Conservation (phyloP, 2,113 vertebrate species). For the Sylvietta virens region DNA sequence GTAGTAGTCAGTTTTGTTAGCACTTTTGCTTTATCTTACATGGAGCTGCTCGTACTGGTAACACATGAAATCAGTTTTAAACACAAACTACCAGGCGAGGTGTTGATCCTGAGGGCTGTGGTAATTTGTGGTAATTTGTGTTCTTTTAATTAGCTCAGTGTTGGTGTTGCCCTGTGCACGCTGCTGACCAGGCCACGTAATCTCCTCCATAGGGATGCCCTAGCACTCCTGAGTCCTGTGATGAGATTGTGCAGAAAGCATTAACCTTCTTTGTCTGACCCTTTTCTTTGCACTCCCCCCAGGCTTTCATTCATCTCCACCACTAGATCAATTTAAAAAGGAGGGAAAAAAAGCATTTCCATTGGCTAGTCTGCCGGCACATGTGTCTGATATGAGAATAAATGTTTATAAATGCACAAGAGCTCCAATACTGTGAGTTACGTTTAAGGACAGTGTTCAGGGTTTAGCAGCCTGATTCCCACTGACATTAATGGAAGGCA, state of each 20-base stretch:
- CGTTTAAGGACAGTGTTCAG: not conserved
- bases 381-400: not conserved
- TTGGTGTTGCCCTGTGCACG: not conserved
- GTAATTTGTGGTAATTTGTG: slow-evolving; percentile 64
- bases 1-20: not conserved
- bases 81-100: not conserved
- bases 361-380: not conserved
- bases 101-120: slow-evolving; percentile 49
- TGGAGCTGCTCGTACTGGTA: not conserved
- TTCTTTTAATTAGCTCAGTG: slow-evolving; percentile 68
- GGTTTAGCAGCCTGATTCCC: slow-evolving; percentile 12
- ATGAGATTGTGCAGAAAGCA: slow-evolving; percentile 52
- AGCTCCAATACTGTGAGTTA: not conserved
- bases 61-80: not conserved
- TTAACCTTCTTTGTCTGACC: slow-evolving; percentile 58
- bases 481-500: slow-evolving; percentile 8
- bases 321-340: slow-evolving; percentile 39
- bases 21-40: not conserved
- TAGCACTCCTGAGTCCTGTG: not conserved
- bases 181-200: slow-evolving; percentile 36
- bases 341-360: not conserved
- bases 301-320: slow-evolving; percentile 40
- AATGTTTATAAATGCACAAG: not conserved
- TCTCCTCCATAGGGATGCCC: not conserved
- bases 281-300: slow-evolving; percentile 16